These are phyloP conservation scores for Drosophila austrosaltans DNA, from an alignment of 2,888 invertebrate species.

Conservation along the genomic window DNA sequence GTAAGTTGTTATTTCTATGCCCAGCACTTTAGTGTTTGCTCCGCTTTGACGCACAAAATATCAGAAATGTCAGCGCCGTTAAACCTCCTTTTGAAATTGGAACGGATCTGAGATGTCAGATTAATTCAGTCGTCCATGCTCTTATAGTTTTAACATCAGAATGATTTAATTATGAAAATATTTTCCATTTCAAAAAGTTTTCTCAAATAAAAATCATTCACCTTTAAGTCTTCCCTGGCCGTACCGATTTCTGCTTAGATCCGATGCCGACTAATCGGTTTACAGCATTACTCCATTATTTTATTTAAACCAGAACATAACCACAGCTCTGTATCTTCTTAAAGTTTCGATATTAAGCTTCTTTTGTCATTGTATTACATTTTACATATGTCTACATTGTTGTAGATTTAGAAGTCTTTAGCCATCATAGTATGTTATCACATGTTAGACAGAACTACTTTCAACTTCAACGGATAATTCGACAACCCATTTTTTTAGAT, in stretches of 20 bases:
- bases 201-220: slow-evolving; percentile 71
- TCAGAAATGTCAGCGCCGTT: slow-evolving; percentile 71
- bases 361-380: slow-evolving; percentile 35
- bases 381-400: slow-evolving; percentile 26
- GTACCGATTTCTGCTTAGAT: slow-evolving; percentile 2
- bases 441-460: background rate
- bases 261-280: slow-evolving; percentile 47
- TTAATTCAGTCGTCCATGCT: slow-evolving; percentile 61
- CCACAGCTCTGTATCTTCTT: background rate
- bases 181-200: slow-evolving; percentile 54
- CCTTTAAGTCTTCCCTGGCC: slow-evolving; percentile 36
- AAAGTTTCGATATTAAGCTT: slow-evolving; percentile 28
- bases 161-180: slow-evolving; percentile 69
- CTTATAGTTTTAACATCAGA: slow-evolving; percentile 61
- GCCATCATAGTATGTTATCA: background rate
- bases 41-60: slow-evolving; percentile 52
- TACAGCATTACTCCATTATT: slow-evolving; percentile 10
- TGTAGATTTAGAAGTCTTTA: background rate
- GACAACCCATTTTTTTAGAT: slow-evolving; percentile 10
- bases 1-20: slow-evolving; percentile 74
- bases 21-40: slow-evolving; percentile 55
- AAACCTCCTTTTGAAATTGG: slow-evolving; percentile 79
- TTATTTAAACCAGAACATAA: too few species aligned
- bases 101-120: slow-evolving; percentile 75
- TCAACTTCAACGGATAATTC: background rate